Evolutionary conservation across 1,140 invertebrate genomes (phyloP), one percentile per base, ranked within the genome.

Genomic region (Nasonia vitripennis): DNA sequence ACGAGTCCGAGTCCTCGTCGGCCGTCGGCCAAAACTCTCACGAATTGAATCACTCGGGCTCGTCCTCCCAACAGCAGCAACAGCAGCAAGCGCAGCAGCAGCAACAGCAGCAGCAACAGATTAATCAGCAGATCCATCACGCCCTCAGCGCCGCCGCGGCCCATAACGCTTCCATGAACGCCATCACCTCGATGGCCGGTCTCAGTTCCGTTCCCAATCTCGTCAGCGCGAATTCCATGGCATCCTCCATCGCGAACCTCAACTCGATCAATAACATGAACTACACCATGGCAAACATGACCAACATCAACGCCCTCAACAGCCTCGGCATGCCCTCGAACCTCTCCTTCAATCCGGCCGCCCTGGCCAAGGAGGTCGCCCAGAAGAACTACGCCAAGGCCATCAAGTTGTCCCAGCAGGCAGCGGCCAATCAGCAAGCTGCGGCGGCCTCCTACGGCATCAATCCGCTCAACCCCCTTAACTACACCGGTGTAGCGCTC

Each of bases 401-500:
- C 0, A 90, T 95, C 37, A 96, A 96, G 88, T 89, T 95, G 68
- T 95, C 95, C 4, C 94, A 94, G 48, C 86, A 86, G 20, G 74
- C 74, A 3, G 74, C 45, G 11, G 93, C 93, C 11, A 87, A 91
- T 5, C 91, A 92, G 62, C 77, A 80, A 20, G 81, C 70, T 2
- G 85, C 85, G 11, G 81, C 81, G 23, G 85, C 81, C 23, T 90
- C 90, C 34, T 94, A 92, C 88, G 91, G 90, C 62, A 89, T 93
- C 37, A 93, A 91, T 82, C 94, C 94, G 23, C 91, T 95, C 11
- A 94, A 95, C 87, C 95, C 96, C 14, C 94, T 96, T 23, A 96
- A 95, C 88, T 97, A 97, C 93, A 96, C 96, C 51, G 97, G 97
- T 78, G 95, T 97, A 51, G 95, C 96, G 9, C 93, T 97, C 10